Base-by-base conservation (phyloP, 2,888 invertebrate species). In the Torymus tubicola region DNA sequence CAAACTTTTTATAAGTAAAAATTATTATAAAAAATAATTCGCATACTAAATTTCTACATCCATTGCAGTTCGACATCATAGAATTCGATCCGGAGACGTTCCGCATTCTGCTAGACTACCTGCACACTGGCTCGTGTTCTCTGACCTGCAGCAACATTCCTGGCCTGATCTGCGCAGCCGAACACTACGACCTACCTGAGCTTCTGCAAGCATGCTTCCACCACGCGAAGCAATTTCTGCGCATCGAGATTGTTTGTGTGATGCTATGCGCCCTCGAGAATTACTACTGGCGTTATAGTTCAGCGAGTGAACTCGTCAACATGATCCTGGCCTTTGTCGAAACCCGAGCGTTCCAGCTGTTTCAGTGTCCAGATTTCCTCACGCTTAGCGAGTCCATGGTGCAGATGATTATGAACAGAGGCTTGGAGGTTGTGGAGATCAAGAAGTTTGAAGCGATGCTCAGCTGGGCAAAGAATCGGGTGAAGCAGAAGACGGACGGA, bases 21-120 rank as follows among this genome's bases (percentile, higher is more conserved):
- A 8, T 21, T 21, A 21, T n/a, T n/a, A 21, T 21, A 21, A 2
- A 21, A 2, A 21, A 21, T 21, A 21, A 21, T 21, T 21, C 21
- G 21, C 2, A 21, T 42, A 42, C 42, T 42, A 42, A 42, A 42
- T 42, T 8, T 8, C 42, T 8, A 8, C 42, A 42, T 42, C 42
- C 0, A 24, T n/a, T 57, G 0, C 92, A 95, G 95, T 98, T 98
- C 92, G 96, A 96, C 84, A 97, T 98, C 89, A 97, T 97, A 88
- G 98, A 98, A 92, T 98, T 98, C 91, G 98, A 98, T 92, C 96
- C 97, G 64, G 97, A 98, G 85, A 98, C 98, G 12, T 97, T 98
- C 92, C 94, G 97, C 82, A 96, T 97, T 86, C 93, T 98, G 2
- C 92, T 98, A 91, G 97, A 98, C 91, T 98, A 98, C 91, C 92